A percentile compares a stretch with the other conserved stretches of the same genome.
Conservation (phyloP, 2,797 vertebrate genomes). For the Scleropages formosus region DNA sequence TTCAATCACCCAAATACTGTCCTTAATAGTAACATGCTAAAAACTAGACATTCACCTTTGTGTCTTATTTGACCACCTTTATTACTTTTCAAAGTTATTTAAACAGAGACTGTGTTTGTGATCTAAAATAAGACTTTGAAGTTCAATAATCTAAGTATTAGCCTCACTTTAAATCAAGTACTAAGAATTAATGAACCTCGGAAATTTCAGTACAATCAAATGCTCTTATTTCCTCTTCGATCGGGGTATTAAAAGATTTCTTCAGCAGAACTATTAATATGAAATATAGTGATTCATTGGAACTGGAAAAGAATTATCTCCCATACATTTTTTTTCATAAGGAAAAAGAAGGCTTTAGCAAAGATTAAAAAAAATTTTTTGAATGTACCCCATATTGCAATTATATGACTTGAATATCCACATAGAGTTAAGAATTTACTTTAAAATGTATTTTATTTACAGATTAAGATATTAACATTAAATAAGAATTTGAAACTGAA, state of each 20-base stretch:
- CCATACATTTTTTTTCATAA: not conserved
- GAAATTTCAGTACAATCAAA: not conserved
- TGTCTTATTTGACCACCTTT: not conserved
- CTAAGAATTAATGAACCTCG: not conserved
- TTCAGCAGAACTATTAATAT: not conserved
- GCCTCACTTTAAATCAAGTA: not conserved
- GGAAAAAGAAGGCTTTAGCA: not conserved
- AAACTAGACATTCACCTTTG: too few species aligned
- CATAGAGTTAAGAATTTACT: not conserved
- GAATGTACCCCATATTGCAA: too few species aligned
- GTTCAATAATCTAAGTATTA: slow-evolving; percentile 15
- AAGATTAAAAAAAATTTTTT: too few species aligned
- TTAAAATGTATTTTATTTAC: not conserved
- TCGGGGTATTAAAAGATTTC: slow-evolving; percentile 7
- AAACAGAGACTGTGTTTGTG: not conserved
- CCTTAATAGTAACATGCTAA: not conserved
- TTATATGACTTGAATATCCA: not conserved
- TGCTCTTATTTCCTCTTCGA: not conserved
- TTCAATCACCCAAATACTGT: slow-evolving; percentile 14
- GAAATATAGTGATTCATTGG: slow-evolving; percentile 13
- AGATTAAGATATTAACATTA: not conserved
- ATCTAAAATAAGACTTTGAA: slow-evolving; percentile 1
- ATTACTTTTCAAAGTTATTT: not conserved
- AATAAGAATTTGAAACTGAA: not conserved
- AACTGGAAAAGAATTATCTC: too few species aligned